Evolutionary conservation across 2,113 vertebrate genomes (phyloP).

Genomic region (Deroptyus accipitrinus): DNA sequence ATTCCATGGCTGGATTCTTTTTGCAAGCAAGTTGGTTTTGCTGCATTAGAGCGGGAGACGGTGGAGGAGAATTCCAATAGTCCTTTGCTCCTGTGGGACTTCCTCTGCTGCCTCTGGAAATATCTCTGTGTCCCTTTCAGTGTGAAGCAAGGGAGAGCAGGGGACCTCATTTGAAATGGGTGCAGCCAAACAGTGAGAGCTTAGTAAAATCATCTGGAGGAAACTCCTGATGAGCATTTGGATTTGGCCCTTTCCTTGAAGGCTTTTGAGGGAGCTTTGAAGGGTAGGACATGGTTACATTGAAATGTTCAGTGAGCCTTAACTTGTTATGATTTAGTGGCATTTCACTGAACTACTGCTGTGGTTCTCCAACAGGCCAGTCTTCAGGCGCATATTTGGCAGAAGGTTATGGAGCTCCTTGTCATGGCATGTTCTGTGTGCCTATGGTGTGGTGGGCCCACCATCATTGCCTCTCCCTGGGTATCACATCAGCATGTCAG

Average conservation of each 20-base stretch:
- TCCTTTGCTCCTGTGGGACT: neutral
- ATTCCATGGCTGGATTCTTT: neutral
- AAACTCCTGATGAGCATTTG: neutral
- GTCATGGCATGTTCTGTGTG: accelerated
- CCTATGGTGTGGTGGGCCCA: neutral
- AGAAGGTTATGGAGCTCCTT: neutral
- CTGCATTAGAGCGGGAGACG: neutral
- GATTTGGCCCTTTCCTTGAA: neutral
- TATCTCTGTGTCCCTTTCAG: neutral
- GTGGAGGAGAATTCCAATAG: no score
- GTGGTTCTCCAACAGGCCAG: neutral
- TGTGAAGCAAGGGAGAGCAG: neutral
- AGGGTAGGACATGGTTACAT: accelerated
- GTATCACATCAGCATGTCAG: neutral
- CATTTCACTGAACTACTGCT: neutral
- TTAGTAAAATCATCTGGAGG: neutral
- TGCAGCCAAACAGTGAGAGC: neutral
- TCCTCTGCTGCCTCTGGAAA: neutral
- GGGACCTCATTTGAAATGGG: neutral
- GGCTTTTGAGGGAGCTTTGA: neutral
- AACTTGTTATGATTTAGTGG: neutral
- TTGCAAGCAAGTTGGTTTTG: neutral
- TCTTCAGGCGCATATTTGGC: accelerated
- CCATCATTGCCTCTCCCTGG: neutral
- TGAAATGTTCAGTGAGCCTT: neutral